Conservation (phyloP, 2,888 invertebrate genomes). For the Polyommatus icarus region DNA sequence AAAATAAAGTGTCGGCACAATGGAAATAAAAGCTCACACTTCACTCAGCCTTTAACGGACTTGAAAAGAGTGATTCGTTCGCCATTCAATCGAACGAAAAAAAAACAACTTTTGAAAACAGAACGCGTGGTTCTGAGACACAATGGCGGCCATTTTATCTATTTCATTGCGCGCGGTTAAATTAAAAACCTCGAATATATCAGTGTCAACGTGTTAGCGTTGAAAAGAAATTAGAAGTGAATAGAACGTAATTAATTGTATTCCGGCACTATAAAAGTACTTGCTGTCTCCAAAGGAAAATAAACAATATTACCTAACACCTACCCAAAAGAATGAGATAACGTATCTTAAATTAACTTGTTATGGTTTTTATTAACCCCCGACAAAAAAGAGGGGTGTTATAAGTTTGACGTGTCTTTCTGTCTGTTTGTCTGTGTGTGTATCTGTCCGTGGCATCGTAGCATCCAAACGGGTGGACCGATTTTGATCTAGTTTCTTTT, state of each 20-base stretch:
- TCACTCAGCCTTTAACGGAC: constrained; percentile 46
- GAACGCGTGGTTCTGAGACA: constrained; percentile 51
- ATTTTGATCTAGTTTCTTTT: no score
- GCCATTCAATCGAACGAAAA: constrained; percentile 48
- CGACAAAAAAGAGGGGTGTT: no score
- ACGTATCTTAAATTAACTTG: no score
- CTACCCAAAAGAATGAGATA: not conserved
- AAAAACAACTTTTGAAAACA: constrained; percentile 45
- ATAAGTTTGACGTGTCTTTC: no score
- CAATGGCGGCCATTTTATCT: constrained; percentile 43
- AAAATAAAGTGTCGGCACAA: constrained; percentile 57
- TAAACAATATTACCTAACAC: not conserved
- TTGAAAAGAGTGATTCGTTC: constrained; percentile 42
- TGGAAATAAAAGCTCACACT: constrained; percentile 54
- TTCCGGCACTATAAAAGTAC: not conserved
- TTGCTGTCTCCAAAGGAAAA: no score
- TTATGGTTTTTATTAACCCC: no score
- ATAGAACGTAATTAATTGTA: not conserved
- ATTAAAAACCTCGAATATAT: constrained; percentile 16
- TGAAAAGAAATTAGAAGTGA: constrained; percentile 13
- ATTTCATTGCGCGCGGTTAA: constrained; percentile 6
- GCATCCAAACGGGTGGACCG: no score
- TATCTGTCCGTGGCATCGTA: no score
- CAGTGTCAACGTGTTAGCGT: constrained; percentile 11
- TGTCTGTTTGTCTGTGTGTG: no score